Conservation (phyloP, 2,797 vertebrate genomes). For the Malurus splendens region DNA sequence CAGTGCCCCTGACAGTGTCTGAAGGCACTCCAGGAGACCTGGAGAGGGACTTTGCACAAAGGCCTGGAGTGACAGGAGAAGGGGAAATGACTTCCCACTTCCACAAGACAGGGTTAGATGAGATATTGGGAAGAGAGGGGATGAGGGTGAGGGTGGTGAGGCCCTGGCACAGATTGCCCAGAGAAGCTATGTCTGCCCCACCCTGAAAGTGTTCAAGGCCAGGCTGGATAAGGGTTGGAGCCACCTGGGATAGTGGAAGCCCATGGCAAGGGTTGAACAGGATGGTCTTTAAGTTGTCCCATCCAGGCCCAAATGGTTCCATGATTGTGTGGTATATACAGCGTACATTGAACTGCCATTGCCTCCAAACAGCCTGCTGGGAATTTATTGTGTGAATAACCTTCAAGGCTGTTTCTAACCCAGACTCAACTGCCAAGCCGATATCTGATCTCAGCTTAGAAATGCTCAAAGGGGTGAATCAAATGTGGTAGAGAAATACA, state of each 20-base stretch:
- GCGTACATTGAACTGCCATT: accelerated
- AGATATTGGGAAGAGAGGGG: neutral
- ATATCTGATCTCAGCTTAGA: neutral
- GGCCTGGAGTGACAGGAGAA: neutral
- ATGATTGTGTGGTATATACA: accelerated
- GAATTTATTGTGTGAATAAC: neutral
- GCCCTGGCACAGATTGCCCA: neutral
- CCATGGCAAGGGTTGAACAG: neutral
- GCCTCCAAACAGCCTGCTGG: neutral
- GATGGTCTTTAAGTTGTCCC: neutral
- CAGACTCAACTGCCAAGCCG: neutral
- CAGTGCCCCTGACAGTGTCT: neutral
- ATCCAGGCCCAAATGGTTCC: neutral
- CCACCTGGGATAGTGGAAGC: neutral
- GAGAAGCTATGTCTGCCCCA: neutral
- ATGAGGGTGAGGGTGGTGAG: neutral
- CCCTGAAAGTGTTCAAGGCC: neutral
- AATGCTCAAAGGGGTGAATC: neutral
- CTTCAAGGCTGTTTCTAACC: neutral
- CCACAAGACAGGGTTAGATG: accelerated
- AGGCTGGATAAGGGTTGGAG: neutral
- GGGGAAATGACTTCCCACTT: neutral
- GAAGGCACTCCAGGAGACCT: neutral
- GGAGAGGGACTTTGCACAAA: neutral
- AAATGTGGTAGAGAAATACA: neutral